phyloP scores from a whole-genome alignment of 1,140 invertebrate species.

The Pseudoatta argentina region DNA sequence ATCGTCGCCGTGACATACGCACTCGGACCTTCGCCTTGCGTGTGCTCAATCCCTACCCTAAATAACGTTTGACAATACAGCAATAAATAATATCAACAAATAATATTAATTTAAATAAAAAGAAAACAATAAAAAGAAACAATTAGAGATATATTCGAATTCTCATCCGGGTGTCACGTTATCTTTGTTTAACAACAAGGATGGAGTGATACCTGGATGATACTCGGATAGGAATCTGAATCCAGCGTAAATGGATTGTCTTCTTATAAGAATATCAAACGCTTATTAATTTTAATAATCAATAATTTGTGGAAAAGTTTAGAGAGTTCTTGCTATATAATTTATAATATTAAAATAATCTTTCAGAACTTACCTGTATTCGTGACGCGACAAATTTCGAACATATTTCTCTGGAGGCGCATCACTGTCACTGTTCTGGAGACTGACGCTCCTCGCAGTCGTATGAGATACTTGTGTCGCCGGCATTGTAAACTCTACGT shows the following conservation, averaged over 20 bases:
- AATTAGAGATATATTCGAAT: too few species aligned
- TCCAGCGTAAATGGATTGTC: too few species aligned
- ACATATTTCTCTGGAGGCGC: conserved; percentile 99
- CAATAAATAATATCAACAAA: background rate
- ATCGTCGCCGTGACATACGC: conserved; percentile 92
- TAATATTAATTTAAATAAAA: background rate
- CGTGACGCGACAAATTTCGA: conserved; percentile 97
- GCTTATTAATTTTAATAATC: background rate
- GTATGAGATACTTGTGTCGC: conserved; percentile 98
- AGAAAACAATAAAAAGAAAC: background rate
- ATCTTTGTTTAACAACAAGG: too few species aligned
- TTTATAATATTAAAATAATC: background rate
- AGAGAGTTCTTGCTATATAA: background rate
- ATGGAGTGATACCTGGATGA: too few species aligned
- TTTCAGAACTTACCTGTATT: conserved; percentile 91
- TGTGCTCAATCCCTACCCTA: conserved; percentile 95
- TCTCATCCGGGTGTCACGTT: too few species aligned
- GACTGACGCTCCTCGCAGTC: conserved; percentile 97
- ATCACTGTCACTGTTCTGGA: conserved; percentile 95
- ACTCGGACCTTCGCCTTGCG: conserved; percentile 91
- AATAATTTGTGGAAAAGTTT: background rate
- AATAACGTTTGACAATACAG: background rate
- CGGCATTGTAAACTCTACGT: conserved; percentile 99
- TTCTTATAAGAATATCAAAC: background rate
- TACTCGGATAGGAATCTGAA: too few species aligned